Evolutionary conservation across 2,797 vertebrate genomes (phyloP).

Genomic region (Capromys pilorides): DNA sequence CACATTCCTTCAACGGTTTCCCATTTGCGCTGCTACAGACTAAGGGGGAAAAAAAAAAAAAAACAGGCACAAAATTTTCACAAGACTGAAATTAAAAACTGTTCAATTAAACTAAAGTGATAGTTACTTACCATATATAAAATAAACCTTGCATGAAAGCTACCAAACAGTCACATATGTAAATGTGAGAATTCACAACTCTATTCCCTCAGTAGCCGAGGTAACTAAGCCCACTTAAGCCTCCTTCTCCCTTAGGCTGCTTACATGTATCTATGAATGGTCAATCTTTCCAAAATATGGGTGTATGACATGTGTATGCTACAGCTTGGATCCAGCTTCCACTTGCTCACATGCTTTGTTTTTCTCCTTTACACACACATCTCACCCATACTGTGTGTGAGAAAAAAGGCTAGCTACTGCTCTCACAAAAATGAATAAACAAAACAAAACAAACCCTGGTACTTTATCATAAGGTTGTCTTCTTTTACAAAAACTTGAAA

Average conservation of each 20-base stretch:
- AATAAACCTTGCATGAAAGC: slow-evolving; percentile 5
- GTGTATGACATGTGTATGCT: neutral
- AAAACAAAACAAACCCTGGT: neutral
- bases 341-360: neutral
- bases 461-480: neutral
- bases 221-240: neutral
- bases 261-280: neutral
- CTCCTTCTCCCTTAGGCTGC: neutral
- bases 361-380: neutral
- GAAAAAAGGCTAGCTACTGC: neutral
- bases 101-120: slow-evolving; percentile 33
- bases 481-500: slow-evolving; percentile 26
- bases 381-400: neutral
- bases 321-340: neutral
- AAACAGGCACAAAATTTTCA: slow-evolving; percentile 50
- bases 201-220: neutral
- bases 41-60: too few species aligned
- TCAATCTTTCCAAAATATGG: neutral
- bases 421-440: neutral
- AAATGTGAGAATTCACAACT: slow-evolving; percentile 45
- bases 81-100: slow-evolving; percentile 60
- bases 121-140: slow-evolving; percentile 2
- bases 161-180: slow-evolving; percentile 2
- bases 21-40: slow-evolving; percentile 12
- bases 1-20: slow-evolving; percentile 21